Base-by-base conservation (phyloP, 2,888 invertebrate species). In the Sialis lutaria region DNA sequence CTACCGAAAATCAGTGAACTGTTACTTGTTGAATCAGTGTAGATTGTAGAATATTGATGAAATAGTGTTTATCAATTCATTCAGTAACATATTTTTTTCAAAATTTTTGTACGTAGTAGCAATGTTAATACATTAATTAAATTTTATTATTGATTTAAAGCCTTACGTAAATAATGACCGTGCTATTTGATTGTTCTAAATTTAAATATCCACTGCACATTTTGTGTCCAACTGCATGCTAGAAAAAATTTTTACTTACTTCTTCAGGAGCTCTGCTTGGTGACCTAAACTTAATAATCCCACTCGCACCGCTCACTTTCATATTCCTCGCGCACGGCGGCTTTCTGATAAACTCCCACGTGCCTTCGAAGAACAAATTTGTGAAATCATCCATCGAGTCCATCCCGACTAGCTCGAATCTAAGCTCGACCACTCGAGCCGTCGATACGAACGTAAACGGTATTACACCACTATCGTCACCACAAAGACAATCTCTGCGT, bases 321-420 rank as follows among this genome's bases (percentile, higher is more conserved):
- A 83, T 74, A 42, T 79, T 77, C 53, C 76, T 76, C 50, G 76
- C 73, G 58, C 88, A 88, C 30, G 72, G 73, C 0, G 75, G 72
- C 42, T 77, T 68, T 56, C 82, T 75, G 8, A 87, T 72, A 56
- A 88, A 88, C 60, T 87, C 87, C 64, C 84, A 89, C 40, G 77
- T 76, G 6, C 83, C 89, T 62, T 89, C 87, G 63, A 91, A 87
- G 58, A 81, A 82, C 53, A 90, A 74, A 43, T 82, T 80, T 49
- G 85, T 77, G 61, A 87, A 88, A 69, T 92, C 87, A 58, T 91
- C 88, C 12, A 82, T 68, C 1, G 88, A 78, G 51, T 82, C 77
- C 92, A 93, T 89, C 55, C 82, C 79, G 48, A 76, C 73, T 10
- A 89, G 82, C 53, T 81, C 79, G 58, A 91, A 89, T 56, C 82